phyloP scores from a whole-genome alignment of 2,113 vertebrate genomes.

The Polyodon spathula region DNA sequence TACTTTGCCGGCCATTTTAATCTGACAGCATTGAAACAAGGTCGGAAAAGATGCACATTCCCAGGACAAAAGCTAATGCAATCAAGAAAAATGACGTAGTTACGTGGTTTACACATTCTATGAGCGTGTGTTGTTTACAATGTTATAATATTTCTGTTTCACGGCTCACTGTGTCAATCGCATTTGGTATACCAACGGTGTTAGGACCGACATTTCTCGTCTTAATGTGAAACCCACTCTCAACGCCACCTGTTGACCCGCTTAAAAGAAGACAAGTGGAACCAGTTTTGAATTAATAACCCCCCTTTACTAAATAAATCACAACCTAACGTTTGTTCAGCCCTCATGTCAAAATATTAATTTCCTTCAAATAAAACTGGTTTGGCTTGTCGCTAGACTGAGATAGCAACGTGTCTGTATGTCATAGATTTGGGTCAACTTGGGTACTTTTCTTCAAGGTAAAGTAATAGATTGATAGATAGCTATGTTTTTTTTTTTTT shows the following conservation, averaged over 20 bases:
- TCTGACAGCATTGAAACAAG: conserved; percentile 48
- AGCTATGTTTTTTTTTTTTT: too few relatives aligned
- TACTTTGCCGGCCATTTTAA: conserved; percentile 57
- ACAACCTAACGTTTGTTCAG: too few relatives aligned
- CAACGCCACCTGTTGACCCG: background rate
- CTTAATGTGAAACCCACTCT: conserved; percentile 8
- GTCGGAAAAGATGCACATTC: conserved; percentile 19
- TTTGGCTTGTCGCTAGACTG: too few relatives aligned
- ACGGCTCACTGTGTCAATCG: background rate
- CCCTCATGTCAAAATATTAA: too few relatives aligned
- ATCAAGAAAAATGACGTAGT: conserved; percentile 20
- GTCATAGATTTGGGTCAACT: too few relatives aligned
- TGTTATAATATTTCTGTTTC: conserved; percentile 20
- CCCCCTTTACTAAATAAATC: background rate
- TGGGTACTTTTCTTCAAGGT: too few relatives aligned
- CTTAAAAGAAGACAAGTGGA: conserved; percentile 2
- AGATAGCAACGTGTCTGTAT: too few relatives aligned
- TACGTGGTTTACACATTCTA: too few relatives aligned
- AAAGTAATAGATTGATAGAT: too few relatives aligned
- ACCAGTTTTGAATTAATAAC: background rate
- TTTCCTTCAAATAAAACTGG: too few relatives aligned
- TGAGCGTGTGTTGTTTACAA: conserved; percentile 17
- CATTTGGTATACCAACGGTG: too few relatives aligned
- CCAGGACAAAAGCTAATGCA: conserved; percentile 39
- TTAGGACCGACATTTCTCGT: background rate